Percentiles rank a stretch among this genome's conserved stretches.
phyloP scores from a whole-genome alignment of 2,113 vertebrate genomes.

The Nerophis ophidion region DNA sequence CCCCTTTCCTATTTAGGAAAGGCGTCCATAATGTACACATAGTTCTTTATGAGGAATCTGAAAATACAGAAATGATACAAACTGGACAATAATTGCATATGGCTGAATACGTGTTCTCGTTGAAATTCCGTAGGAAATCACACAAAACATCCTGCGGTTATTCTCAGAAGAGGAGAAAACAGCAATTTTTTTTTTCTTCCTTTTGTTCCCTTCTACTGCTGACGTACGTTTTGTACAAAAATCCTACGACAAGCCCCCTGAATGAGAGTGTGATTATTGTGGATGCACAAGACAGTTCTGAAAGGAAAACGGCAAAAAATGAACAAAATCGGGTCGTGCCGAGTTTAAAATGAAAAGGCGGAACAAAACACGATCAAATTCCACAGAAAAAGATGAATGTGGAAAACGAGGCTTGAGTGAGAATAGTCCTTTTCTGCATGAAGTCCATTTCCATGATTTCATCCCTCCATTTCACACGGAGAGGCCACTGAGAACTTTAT shows the following conservation, averaged over 20 bases:
- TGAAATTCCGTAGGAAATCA: background rate
- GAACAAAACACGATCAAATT: conserved; percentile 17
- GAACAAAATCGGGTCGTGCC: conserved; percentile 23
- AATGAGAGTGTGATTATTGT: conserved; percentile 26
- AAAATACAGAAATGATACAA: conserved; percentile 21
- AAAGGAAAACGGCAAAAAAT: conserved; percentile 29
- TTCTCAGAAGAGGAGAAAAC: too few species aligned
- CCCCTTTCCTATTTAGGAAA: background rate
- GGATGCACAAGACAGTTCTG: conserved; percentile 33
- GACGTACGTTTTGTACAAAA: background rate
- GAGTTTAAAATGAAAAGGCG: conserved; percentile 21
- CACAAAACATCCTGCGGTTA: too few species aligned
- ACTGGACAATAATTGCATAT: conserved; percentile 28
- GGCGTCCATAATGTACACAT: background rate
- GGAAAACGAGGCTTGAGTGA: conserved; percentile 56
- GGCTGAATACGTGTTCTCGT: conserved; percentile 18
- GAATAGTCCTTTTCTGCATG: conserved; percentile 41
- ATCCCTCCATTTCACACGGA: conserved; percentile 3
- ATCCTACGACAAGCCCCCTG: background rate
- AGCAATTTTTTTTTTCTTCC: too few species aligned
- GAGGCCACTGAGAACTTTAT: conserved; percentile 4
- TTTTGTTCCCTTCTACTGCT: background rate
- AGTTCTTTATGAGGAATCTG: conserved; percentile 1
- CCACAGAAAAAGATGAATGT: conserved; percentile 6
- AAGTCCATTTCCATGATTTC: conserved; percentile 23